Base-by-base conservation (phyloP, 2,888 invertebrate genomes). In the Acronicta alni region DNA sequence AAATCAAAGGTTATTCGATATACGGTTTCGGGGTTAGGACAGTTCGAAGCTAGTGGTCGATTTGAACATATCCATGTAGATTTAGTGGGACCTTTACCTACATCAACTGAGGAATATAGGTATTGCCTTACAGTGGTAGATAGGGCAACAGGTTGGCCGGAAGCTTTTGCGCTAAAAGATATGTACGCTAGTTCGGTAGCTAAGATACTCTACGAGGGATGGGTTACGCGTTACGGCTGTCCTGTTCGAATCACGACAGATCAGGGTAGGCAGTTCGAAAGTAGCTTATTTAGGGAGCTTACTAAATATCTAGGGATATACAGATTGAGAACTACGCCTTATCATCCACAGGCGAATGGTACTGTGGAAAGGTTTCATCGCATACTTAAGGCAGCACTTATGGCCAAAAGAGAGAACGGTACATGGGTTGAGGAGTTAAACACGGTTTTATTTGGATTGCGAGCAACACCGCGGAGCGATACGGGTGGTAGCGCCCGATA, bases 391-490 rank as follows among this genome's bases (percentile, higher is more conserved):
- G 41, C 18, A 6, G 41, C 41, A 14, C 12, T 41, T 14, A 41
- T 18, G 41, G 41, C 41, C 7, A 18, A 39, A 20, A 18, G 9
- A 38, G 30, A 47, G 10, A 35, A 39, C 17, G 30, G 32, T 5
- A 41, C 41, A 15, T 51, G 18, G 49, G 49, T 41, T 12, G 30
- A 54, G 1, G 54, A 54, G 39, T 16, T 54, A 46, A 45, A 30
- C 6, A 51, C 41, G 6, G 32, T 32, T 9, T 42, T 41, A 41
- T 51, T 51, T n/a, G 49, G 41, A 32, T 4, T 54, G 15, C 39
- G 39, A 3, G 44, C 38, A 7, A 45, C 15, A 12, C 15, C 30
- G 5, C 37, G 26, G 4, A 38, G 26, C 7, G 53, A 42, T 12
- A 7, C 12, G 12, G 32, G 14, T 14, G 42, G n/a, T n/a, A 20